Evolutionary conservation across 2,113 vertebrate genomes (phyloP).

Genomic region (Pangasianodon hypophthalmus): DNA sequence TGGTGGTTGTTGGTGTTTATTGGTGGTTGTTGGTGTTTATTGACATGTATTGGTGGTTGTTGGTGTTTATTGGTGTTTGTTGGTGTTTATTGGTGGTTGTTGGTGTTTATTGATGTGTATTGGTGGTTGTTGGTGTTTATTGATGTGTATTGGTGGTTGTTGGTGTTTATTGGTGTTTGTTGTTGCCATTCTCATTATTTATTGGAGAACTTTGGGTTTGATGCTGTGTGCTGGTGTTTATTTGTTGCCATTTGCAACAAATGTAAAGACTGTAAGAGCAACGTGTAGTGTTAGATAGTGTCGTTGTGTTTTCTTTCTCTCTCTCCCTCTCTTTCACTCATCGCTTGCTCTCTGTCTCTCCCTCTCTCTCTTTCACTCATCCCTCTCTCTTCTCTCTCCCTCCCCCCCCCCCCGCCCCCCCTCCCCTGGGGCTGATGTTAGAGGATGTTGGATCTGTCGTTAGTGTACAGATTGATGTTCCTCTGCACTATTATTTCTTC

Average conservation of each 20-base stretch:
- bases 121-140: too few species aligned
- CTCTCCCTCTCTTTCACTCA: neutral
- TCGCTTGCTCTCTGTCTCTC: neutral
- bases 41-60: neutral
- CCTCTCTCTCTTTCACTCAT: too few species aligned
- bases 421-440: neutral
- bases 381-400: too few species aligned
- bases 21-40: too few species aligned
- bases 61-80: constrained; percentile 1
- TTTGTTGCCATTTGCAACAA: neutral
- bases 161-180: neutral
- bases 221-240: neutral
- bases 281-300: neutral
- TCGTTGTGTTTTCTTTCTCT: neutral
- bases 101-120: too few species aligned
- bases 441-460: constrained; percentile 45
- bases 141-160: neutral
- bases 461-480: constrained; percentile 66
- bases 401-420: constrained; percentile 1
- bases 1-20: too few species aligned
- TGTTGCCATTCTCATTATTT: neutral
- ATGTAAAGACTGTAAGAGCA: neutral
- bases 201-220: neutral
- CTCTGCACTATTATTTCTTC: constrained; percentile 72
- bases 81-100: neutral